Evolutionary conservation across 1,140 invertebrate species (phyloP), one percentile per base, ranked within the genome.

Genomic region (Dendrolimus kikuchii): DNA sequence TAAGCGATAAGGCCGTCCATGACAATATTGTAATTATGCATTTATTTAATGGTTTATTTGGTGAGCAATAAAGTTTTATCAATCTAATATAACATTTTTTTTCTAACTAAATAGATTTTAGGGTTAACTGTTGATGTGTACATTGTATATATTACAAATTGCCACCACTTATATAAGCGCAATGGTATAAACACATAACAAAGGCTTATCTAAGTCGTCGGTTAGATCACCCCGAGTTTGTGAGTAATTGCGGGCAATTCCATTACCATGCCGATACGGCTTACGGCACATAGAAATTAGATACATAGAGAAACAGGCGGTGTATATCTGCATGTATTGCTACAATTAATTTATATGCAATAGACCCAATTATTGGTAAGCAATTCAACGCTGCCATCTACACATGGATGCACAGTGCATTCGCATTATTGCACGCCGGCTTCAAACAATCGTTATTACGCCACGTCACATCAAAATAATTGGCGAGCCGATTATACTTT

Each of bases 281-380:
- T 60, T 53, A 56, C 53, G 40, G 46, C 38, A 44, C 42, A 23
- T 62, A 66, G 59, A 67, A 64, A 66, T 66, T 53, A 60, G 59
- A 51, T 59, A 51, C 47, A 50, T 49, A 59, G 7, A 40, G 46
- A 46, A 48, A 43, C 57, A 60, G 60, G 49, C 59, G 50, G 43
- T 38, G 57, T 55, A 62, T 66, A 63, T 50, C 59, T 56, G 64
- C 60, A 61, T 66, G 62, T 58, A 59, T 67, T 62, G 61, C 65
- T 57, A 67, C 65, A 71, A 75, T 77, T 71, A 79, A 73, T 77
- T 77, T 72, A 75, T 75, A 73, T 65, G 71, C 63, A 74, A 77
- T 68, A 66, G 64, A 66, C 62, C 66, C 66, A 77, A 74, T 77
- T 69, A 73, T 64, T 68, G 66, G 67, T 54, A 51, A 60, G 59